Conservation (phyloP, 2,113 vertebrate genomes). For the Sinocyclocheilus grahami region DNA sequence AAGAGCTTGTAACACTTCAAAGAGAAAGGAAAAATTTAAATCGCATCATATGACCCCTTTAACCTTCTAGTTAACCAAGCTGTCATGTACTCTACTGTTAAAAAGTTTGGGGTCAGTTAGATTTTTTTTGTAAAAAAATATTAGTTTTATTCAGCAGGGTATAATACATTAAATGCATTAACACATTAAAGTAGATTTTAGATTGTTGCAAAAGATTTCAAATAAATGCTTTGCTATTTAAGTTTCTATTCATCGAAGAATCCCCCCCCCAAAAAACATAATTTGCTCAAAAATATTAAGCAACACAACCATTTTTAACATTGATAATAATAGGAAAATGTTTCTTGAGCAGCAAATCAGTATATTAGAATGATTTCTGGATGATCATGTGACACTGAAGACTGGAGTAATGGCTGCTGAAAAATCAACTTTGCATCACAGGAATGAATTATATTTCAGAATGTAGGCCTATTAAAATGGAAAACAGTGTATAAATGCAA, state of each 20-base stretch:
- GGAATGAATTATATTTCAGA: no score
- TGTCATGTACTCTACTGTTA: neutral
- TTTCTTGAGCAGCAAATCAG: neutral
- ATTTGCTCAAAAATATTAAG: neutral
- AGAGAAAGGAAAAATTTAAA: no score
- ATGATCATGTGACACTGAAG: neutral
- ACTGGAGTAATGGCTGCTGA: neutral
- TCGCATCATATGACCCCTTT: no score
- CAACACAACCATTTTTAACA: neutral
- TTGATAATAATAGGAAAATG: neutral
- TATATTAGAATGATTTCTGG: neutral
- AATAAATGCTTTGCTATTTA: neutral
- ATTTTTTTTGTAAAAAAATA: no score
- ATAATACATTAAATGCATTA: neutral
- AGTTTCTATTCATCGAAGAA: neutral
- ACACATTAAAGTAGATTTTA: neutral
- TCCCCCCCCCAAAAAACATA: no score
- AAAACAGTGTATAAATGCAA: no score
- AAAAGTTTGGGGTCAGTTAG: neutral
- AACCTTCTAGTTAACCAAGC: neutral
- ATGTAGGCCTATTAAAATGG: no score
- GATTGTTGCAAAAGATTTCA: neutral
- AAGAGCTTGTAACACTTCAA: no score
- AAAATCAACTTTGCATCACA: neutral
- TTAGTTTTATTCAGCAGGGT: no score